These are phyloP conservation scores for Ageneiosus marmoratus DNA, from an alignment of 2,113 vertebrate species.

Conservation along the genomic window DNA sequence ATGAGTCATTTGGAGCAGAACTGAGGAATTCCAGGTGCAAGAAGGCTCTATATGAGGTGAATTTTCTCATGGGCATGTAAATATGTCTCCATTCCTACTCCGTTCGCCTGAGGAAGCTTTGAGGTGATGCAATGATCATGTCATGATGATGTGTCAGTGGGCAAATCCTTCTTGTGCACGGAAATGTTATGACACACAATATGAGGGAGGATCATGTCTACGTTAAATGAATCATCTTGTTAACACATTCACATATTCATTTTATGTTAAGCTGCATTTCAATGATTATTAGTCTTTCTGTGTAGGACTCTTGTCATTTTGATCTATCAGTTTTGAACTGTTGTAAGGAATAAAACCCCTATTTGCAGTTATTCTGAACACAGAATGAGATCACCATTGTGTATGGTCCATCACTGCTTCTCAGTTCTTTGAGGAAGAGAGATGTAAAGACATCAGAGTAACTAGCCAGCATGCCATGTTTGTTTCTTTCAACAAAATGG, in stretches of 20 bases:
- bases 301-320: neutral
- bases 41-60: slow-evolving; percentile 13
- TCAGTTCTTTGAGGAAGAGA: neutral
- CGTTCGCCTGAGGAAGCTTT: slow-evolving; percentile 15
- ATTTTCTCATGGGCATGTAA: slow-evolving; percentile 29
- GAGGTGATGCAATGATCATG: slow-evolving; percentile 36
- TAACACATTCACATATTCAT: neutral
- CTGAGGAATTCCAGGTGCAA: slow-evolving; percentile 20
- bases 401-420: neutral
- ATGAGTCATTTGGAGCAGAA: slow-evolving; percentile 14
- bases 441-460: neutral
- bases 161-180: slow-evolving; percentile 19
- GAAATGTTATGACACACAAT: neutral
- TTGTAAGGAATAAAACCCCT: neutral
- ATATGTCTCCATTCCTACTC: slow-evolving; percentile 29
- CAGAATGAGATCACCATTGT: neutral
- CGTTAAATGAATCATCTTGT: slow-evolving; percentile 4
- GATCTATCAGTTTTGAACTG: neutral
- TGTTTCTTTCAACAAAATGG: neutral
- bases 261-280: neutral
- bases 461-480: neutral
- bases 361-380: neutral
- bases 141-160: slow-evolving; percentile 33
- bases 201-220: neutral
- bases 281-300: neutral